Evolutionary conservation across 2,113 vertebrate species (phyloP), one percentile per base, ranked within the genome.

Genomic region (Brachypteracias leptosomus): DNA sequence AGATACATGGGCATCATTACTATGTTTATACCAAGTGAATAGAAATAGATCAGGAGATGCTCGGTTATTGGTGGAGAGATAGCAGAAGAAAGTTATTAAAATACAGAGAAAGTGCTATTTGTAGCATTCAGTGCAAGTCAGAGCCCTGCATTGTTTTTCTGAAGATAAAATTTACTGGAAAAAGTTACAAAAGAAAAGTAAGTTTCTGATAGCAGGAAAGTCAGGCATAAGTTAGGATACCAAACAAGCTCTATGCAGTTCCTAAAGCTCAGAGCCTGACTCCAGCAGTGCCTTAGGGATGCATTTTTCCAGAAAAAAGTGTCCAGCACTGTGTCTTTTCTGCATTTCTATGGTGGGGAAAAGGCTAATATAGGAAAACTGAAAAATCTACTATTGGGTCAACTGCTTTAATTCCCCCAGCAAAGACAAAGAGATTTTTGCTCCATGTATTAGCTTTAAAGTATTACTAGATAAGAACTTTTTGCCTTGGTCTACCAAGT

Each of bases 51-150:
- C 98, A 97, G 97, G 96, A 98, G 98, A 98, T 98, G 98, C 97
- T 98, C 96, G 95, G 95, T 97, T 98, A 96, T 82, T 94, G 91
- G 93, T 3, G 0, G 10, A 96, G 97, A 98, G 98, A 99, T 98
- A 99, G 98, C 98, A 97, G 97, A 97, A 97, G 97, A 96, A 98
- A 98, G 98, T 98, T 98, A 98, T 98, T 99, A 98, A 99, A 98
- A 98, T 98, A 98, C 98, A 97, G 97, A 98, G 96, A 96, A 97
- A 88, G 96, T 97, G 97, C 97, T 98, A 97, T 93, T 97, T 94
- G 97, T 96, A 98, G 98, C 97, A 77, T 93, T 95, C 96, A 97
- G 89, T 95, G 93, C 81, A 96, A 98, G 98, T 95, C 97, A 97
- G 97, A 91, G 79, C 70, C 59, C 49, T 89, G 97, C 97, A 98